phyloP scores from a whole-genome alignment of 37 sponge, comb jelly and placozoan species.

The Halichondria panicea region DNA sequence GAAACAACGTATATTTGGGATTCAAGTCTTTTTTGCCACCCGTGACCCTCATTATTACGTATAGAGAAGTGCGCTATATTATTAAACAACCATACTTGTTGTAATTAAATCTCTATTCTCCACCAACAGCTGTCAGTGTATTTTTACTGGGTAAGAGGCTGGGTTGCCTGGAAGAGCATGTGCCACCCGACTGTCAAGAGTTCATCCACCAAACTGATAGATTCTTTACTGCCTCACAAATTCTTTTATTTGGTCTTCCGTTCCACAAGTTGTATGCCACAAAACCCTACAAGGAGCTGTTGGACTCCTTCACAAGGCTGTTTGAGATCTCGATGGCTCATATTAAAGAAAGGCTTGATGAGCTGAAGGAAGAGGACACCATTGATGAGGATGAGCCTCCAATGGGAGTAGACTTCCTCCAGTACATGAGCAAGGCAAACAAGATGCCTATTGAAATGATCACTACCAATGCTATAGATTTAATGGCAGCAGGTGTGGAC shows the following conservation, averaged over 20 bases:
- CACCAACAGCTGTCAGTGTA: conserved; percentile 4
- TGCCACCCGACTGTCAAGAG: conserved; percentile 11
- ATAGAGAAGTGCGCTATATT: no score
- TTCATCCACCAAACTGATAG: conserved; percentile 7
- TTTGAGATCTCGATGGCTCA: conserved; percentile 1
- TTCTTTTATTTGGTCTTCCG: conserved; percentile 31
- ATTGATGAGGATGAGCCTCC: conserved; percentile 7
- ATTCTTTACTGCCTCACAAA: background rate
- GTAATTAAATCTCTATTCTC: background rate
- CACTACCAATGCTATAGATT: conserved; percentile 17
- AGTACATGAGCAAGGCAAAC: conserved; percentile 4
- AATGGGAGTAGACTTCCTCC: conserved; percentile 17
- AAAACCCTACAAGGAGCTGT: conserved; percentile 22
- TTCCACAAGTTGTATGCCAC: conserved; percentile 35
- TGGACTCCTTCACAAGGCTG: background rate
- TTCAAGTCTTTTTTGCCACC: no score
- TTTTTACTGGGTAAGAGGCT: conserved; percentile 31
- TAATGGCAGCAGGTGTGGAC: conserved; percentile 1
- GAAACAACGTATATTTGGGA: no score
- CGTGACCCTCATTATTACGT: no score
- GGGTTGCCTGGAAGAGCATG: conserved; percentile 11
- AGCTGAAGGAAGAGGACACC: no score
- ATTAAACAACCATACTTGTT: no score
- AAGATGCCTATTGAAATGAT: background rate
- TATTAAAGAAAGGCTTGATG: conserved; percentile 5